These are phyloP conservation scores for Smittia aterrima DNA, from an alignment of 2,888 invertebrate genomes.

Conservation along the genomic window DNA sequence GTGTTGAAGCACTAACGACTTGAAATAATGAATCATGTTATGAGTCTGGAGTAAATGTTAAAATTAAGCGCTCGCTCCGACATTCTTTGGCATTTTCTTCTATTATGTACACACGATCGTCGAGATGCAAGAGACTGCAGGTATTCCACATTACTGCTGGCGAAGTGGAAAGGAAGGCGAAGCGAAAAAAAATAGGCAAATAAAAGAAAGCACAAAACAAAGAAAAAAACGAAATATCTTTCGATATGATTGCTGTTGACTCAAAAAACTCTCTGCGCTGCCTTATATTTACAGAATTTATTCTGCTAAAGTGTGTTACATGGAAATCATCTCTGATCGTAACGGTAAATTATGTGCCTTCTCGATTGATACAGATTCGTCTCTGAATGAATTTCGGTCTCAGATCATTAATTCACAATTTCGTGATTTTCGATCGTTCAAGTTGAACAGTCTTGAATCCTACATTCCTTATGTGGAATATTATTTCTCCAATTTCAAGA, in stretches of 20 bases:
- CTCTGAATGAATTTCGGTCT: background rate
- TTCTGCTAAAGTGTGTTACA: background rate
- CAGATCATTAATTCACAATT: conserved; percentile 12
- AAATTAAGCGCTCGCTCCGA: background rate
- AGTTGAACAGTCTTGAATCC: conserved; percentile 17
- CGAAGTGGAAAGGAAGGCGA: background rate
- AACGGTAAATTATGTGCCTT: conserved; percentile 33
- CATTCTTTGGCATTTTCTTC: background rate
- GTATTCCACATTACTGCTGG: background rate
- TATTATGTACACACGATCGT: background rate
- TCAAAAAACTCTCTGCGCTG: background rate
- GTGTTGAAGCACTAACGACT: background rate
- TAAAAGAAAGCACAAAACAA: conserved; percentile 18
- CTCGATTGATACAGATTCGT: conserved; percentile 31
- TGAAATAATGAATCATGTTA: background rate
- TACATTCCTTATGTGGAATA: conserved; percentile 13
- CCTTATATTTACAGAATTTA: conserved; percentile 17
- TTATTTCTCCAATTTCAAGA: too few species aligned
- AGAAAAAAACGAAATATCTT: background rate
- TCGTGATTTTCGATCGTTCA: background rate
- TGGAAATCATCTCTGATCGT: conserved; percentile 26
- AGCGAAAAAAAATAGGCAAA: conserved; percentile 12
- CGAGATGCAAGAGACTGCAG: background rate
- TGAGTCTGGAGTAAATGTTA: conserved; percentile 3
- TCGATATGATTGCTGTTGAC: background rate